Evolutionary conservation across 2,888 invertebrate genomes (phyloP), one percentile per base, ranked within the genome.

Genomic region (Diaphora mendica): DNA sequence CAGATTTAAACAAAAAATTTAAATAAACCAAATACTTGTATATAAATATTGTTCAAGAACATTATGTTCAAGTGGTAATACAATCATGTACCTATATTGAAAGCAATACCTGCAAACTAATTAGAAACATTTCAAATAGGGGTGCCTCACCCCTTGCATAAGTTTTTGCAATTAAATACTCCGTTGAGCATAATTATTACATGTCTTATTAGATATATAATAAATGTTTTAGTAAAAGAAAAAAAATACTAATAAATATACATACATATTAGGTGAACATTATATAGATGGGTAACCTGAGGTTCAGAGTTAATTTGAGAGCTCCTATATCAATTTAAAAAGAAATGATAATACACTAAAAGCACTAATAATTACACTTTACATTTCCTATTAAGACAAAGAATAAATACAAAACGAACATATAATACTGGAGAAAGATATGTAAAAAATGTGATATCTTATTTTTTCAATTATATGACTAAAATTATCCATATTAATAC

Each of bases 91-190:
- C 79, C 83, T 83, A 79, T 55, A 77, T 72, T 79, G 77, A 77
- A 82, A 82, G 70, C 68, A 73, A 82, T 82, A 84, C 84, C 80
- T 82, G 35, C 64, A 64, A 76, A 73, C 74, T 81, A 85, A 80
- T 82, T 83, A 79, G 68, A 35, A 71, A 77, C 70, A 69, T 79
- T 81, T 71, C 64, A 77, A 84, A 77, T 20, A 71, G 73, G 83
- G 85, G 85, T 76, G 73, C 39, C 76, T 77, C 79, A 77, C 77
- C 79, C 82, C 72, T 76, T 75, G 67, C 65, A 64, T 75, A 55
- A 35, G 20, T 59, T 59, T 76, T 77, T 77, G 74, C 77, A 80
- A 85, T 81, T 80, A 70, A 76, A 71, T 75, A 76, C 77, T 78
- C 78, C 73, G 62, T 74, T 74, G 62, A 73, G 66, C 73, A 70